Evolutionary conservation across 2,797 vertebrate genomes (phyloP).

Genomic region (Melopsittacus undulatus): DNA sequence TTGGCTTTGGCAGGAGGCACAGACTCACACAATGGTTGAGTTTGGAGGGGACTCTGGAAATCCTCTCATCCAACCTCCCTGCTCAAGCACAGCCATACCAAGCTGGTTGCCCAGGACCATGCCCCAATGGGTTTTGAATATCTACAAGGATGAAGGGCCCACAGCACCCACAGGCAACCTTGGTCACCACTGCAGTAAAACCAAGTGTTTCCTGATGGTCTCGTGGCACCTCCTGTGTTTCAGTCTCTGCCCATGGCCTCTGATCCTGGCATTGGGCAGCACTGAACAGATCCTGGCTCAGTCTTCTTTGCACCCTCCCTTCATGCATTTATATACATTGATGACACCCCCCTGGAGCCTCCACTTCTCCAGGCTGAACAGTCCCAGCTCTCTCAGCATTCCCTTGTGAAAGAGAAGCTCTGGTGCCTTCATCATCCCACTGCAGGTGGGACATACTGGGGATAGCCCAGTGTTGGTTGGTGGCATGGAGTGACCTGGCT

Average conservation of each 20-base stretch:
- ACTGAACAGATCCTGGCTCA: neutral
- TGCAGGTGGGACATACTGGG: neutral
- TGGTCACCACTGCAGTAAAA: fast-evolving
- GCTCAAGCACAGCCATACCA: neutral
- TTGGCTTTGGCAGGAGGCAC: neutral
- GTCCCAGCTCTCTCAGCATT: neutral
- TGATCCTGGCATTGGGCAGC: neutral
- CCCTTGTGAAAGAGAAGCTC: neutral
- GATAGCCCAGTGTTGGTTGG: neutral
- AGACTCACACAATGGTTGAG: neutral
- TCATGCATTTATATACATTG: neutral
- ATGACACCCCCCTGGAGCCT: neutral
- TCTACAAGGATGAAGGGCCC: neutral
- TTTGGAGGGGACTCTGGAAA: neutral
- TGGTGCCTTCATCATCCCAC: neutral
- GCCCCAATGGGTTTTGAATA: neutral
- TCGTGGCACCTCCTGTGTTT: neutral
- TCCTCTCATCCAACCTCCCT: fast-evolving
- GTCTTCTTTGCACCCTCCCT: neutral
- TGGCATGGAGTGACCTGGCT: neutral
- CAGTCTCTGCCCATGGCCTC: neutral
- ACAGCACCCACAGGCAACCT: neutral
- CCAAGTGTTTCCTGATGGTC: neutral
- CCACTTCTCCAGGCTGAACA: neutral
- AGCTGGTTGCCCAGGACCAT: neutral